These are phyloP conservation scores for Scaptomyza parva DNA, from an alignment of 2,888 invertebrate species.

Conservation along the genomic window DNA sequence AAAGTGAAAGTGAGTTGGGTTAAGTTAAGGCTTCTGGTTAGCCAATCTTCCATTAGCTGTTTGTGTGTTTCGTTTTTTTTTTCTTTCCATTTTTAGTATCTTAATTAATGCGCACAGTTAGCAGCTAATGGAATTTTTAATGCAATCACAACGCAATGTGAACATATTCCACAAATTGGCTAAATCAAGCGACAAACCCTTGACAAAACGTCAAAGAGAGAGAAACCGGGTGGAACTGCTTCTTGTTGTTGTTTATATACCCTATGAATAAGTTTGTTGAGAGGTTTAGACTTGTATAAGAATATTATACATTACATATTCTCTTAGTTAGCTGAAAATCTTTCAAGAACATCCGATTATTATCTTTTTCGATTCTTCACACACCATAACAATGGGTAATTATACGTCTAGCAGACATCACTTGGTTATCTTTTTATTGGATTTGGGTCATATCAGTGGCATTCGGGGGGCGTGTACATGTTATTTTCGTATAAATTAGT, in stretches of 20 bases:
- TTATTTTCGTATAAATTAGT: slow-evolving; percentile 74
- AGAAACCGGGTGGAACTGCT: not conserved
- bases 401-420: not conserved
- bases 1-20: not conserved
- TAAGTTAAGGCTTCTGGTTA: slow-evolving; percentile 12
- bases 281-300: not conserved
- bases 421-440: slow-evolving; percentile 52
- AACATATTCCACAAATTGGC: slow-evolving; percentile 55
- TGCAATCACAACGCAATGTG: slow-evolving; percentile 64
- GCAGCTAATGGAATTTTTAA: slow-evolving; percentile 78
- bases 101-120: slow-evolving; percentile 74
- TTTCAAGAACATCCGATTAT: not conserved
- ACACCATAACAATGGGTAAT: slow-evolving; percentile 1
- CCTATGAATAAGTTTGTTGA: not conserved
- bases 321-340: not conserved
- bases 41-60: slow-evolving; percentile 46
- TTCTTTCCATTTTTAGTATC: not conserved
- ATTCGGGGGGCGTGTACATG: slow-evolving; percentile 41
- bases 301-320: not conserved
- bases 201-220: not conserved
- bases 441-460: slow-evolving; percentile 46
- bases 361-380: not conserved
- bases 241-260: slow-evolving; percentile 6
- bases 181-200: slow-evolving; percentile 28
- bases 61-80: no score